Conservation (phyloP, 2,113 vertebrate species). For the Austrofundulus limnaeus region DNA sequence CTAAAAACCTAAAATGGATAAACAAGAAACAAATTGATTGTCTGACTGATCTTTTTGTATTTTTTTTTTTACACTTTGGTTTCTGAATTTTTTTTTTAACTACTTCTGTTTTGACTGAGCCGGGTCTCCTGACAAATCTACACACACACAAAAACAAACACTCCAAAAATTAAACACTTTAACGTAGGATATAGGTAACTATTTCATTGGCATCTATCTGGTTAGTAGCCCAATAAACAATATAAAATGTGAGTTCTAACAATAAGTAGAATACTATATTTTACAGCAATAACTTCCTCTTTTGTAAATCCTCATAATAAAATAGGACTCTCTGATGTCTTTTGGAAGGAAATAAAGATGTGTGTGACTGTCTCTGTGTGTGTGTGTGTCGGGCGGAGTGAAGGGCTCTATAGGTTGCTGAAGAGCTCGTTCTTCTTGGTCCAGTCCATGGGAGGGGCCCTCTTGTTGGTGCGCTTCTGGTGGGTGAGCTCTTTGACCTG, state of each 20-base stretch:
- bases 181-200: conserved; percentile 31
- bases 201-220: conserved; percentile 42
- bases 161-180: conserved; percentile 2
- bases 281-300: conserved; percentile 41
- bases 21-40: no score
- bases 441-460: conserved; percentile 97
- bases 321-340: conserved; percentile 20
- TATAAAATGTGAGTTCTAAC: conserved; percentile 59
- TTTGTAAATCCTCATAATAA: not conserved
- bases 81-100: not conserved
- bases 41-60: no score
- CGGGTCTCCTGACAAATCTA: conserved; percentile 7
- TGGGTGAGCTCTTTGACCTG: conserved; percentile 92
- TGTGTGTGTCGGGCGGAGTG: conserved; percentile 8
- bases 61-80: no score
- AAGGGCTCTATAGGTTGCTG: conserved; percentile 87
- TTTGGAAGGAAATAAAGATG: conserved; percentile 10
- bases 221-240: conserved; percentile 69
- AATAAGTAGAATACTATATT: conserved; percentile 35
- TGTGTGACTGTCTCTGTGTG: conserved; percentile 30
- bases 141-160: conserved; percentile 5
- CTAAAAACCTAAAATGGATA: no score
- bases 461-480: conserved; percentile 93
- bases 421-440: conserved; percentile 99
- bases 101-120: no score